Base-by-base conservation (phyloP, 2,113 vertebrate species). In the Burhinus oedicnemus region DNA sequence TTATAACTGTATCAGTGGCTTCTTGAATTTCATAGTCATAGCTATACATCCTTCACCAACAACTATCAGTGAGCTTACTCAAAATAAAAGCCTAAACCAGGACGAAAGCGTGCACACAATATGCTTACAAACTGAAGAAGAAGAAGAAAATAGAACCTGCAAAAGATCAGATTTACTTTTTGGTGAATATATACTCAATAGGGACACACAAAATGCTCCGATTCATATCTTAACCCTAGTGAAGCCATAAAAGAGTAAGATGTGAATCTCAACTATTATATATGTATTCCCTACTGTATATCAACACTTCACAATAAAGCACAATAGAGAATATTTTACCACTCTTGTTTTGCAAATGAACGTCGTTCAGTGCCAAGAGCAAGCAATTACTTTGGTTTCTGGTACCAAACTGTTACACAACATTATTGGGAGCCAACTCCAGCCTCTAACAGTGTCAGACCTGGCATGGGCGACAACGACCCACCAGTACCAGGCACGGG, bases 31-130 rank as follows among this genome's bases (percentile, higher is more conserved):
- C 71, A 77, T 27, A 92, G 77, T 29, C 61, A 54, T 12, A 60
- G 57, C 12, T 89, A 55, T 61, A 77, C 45, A 72, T 62, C 68
- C 86, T 74, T 90, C 70, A 65, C 70, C 79, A 61, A 85, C 58
- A 95, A 16, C 42, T 44, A 44, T 45, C 83, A 55, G 49, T 8
- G 57, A 72, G 42, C 77, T 84, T 49, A 76, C 84, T 87, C 52
- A 79, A 85, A 90, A 92, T 66, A 93, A 92, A 93, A 96, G 36
- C 45, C 95, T 72, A 62, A 60, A 29, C 26, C 21, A 26, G 52
- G 52, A 79, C 23, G 44, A 90, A 95, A 70, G 75, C 44, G 57
- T 0, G 30, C 52, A 57, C 34, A 60, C 36, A 76, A 69, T n/a
- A 57, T 40, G 52, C 81, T 95, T 84, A 83, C 11, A 64, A 58